Percentiles rank a stretch among this genome's conserved stretches.
Conservation (phyloP, 2,888 invertebrate genomes). For the Cephus runcator region DNA sequence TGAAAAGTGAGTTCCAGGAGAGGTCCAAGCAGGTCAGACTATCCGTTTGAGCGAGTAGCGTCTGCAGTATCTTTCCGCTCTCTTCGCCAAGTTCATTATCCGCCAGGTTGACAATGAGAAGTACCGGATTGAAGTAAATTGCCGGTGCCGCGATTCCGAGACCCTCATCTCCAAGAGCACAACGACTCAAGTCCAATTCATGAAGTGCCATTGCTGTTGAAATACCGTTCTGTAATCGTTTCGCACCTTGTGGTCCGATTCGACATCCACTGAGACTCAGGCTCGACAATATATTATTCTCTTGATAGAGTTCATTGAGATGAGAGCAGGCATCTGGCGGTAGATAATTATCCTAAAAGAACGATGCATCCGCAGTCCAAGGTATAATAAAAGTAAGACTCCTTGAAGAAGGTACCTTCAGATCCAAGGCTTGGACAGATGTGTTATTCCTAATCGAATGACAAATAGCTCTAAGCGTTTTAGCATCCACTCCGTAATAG, state of each 20-base stretch:
- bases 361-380: background rate
- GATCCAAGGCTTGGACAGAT: slow-evolving; percentile 43
- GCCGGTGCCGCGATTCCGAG: slow-evolving; percentile 53
- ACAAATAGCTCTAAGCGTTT: slow-evolving; percentile 42
- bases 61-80: slow-evolving; percentile 58
- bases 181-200: slow-evolving; percentile 64
- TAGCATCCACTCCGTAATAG: slow-evolving; percentile 50
- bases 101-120: slow-evolving; percentile 65
- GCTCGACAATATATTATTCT: slow-evolving; percentile 54
- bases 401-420: slow-evolving; percentile 40
- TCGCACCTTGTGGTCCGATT: slow-evolving; percentile 63
- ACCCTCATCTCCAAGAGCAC: slow-evolving; percentile 66
- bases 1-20: slow-evolving; percentile 68
- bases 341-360: slow-evolving; percentile 64
- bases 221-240: slow-evolving; percentile 58
- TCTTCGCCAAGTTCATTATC: slow-evolving; percentile 67
- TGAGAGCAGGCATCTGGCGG: slow-evolving; percentile 56
- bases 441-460: slow-evolving; percentile 45
- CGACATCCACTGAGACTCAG: slow-evolving; percentile 64
- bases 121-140: slow-evolving; percentile 51
- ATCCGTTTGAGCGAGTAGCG: slow-evolving; percentile 62
- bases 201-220: slow-evolving; percentile 49
- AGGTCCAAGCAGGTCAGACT: slow-evolving; percentile 66
- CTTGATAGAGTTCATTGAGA: slow-evolving; percentile 59
- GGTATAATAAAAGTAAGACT: background rate